Evolutionary conservation across 2,888 invertebrate species (phyloP), one percentile per base, ranked within the genome.

Genomic region (Anthrax anthrax): DNA sequence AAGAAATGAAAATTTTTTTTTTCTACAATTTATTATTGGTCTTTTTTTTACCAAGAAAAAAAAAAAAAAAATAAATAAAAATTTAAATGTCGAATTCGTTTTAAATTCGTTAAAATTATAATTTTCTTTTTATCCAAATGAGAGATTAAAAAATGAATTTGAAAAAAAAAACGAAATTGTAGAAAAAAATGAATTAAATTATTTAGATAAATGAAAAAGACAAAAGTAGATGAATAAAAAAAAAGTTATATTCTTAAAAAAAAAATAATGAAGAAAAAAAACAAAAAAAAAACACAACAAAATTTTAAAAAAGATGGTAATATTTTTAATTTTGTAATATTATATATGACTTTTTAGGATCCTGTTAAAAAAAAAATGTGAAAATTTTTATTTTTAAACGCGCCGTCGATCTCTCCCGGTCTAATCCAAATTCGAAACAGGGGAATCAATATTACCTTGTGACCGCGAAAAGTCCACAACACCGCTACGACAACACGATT

Each of bases 381-480:
- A 44, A 23, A 40, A 43, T 43, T 48, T 50, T 48, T 50, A 50
- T 50, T 50, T 50, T 48, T 50, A 48, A 48, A 46, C 52, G 49
- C 49, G 47, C 48, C 50, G 63, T 63, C 66, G 67, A 67, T 68
- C 66, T 68, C 64, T 65, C 69, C 67, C 69, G 68, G 68, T 67
- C 65, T 65, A 67, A 65, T 67, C 65, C 65, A 62, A 65, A 67
- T 65, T 67, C 66, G 66, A 64, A 69, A 66, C 61, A 65, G 64
- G 62, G 63, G 60, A 58, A 61, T 60, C 60, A 63, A 60, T 61
- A 61, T 65, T 65, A 67, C 65, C 65, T 65, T 61, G 67, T 67
- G 67, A 67, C 67, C 67, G 65, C 67, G 66, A 67, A 67, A 63
- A 61, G 58, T 58, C 60, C 29, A 32, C 23, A 23, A 23, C 23